phyloP scores from a whole-genome alignment of 1,140 invertebrate species.

The Megathymus violae region DNA sequence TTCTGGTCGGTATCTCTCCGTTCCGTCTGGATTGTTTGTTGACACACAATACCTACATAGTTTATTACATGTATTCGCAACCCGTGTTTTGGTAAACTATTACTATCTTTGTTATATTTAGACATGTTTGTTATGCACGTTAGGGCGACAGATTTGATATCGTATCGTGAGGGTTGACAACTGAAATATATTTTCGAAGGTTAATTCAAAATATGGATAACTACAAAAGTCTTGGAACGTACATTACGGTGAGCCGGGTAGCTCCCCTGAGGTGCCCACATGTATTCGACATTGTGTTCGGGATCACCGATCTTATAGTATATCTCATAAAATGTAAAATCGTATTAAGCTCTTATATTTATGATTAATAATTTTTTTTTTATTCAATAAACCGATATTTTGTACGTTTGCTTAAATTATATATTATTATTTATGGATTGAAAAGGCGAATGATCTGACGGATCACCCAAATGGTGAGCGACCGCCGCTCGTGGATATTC shows the following conservation, averaged over 20 bases:
- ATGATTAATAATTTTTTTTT: too few species aligned
- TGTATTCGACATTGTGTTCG: not conserved
- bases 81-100: not conserved
- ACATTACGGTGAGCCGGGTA: not conserved
- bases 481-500: too few species aligned
- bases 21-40: conserved; percentile 12
- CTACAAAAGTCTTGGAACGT: not conserved
- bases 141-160: too few species aligned
- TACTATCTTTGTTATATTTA: not conserved
- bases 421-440: too few species aligned
- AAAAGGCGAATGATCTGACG: too few species aligned
- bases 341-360: not conserved
- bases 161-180: too few species aligned
- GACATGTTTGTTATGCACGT: not conserved
- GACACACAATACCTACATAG: not conserved
- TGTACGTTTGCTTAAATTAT: too few species aligned
- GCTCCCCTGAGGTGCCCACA: not conserved
- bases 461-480: too few species aligned
- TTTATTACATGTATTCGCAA: conserved; percentile 5
- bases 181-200: not conserved
- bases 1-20: conserved; percentile 7
- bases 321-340: not conserved
- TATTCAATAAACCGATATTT: too few species aligned
- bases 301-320: not conserved
- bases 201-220: not conserved